Evolutionary conservation across 2,888 invertebrate species (phyloP), one percentile per base, ranked within the genome.

Genomic region (Eristalis pertinax): DNA sequence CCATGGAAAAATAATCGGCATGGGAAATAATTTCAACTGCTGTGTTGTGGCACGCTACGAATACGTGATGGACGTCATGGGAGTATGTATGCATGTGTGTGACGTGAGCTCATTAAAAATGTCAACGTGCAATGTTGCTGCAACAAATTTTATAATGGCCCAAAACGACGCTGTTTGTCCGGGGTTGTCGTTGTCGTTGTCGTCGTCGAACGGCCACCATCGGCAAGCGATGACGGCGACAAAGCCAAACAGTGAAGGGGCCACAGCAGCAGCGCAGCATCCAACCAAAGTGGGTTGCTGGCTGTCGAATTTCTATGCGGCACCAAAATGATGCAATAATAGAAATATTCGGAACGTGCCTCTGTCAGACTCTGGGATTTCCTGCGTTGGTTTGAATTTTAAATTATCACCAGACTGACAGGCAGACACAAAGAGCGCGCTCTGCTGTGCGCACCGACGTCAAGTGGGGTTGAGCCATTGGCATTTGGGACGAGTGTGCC

Each of bases 71-170:
- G 77, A 88, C 87, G 64, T 50, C 38, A 19, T 35, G 60, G 11
- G 15, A 43, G 58, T 15, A 13, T 58, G n/a, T n/a, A 38, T 8
- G 43, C 50, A 22, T 73, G 29, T 88, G 60, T 80, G 79, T 76
- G 87, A 83, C 50, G 77, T 84, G 77, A 88, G 84, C 88, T 88
- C 88, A 88, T 88, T 88, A 88, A 88, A 88, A 88, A 88, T 88
- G 84, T 88, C 88, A 88, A 81, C 77, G 84, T 84, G 84, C 88
- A 84, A 84, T 88, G 88, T 88, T 88, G 88, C 88, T 83, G 88
- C 88, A 88, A 88, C 88, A 88, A 88, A 88, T 88, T 88, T 84
- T 84, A 88, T 88, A 88, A 88, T 88, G 67, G 80, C 79, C 80
- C 84, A 76, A 76, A 87, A 84, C 83, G 83, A 68, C 74, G 65